phyloP scores from a whole-genome alignment of 2,113 vertebrate genomes.

The Macaca nemestrina region DNA sequence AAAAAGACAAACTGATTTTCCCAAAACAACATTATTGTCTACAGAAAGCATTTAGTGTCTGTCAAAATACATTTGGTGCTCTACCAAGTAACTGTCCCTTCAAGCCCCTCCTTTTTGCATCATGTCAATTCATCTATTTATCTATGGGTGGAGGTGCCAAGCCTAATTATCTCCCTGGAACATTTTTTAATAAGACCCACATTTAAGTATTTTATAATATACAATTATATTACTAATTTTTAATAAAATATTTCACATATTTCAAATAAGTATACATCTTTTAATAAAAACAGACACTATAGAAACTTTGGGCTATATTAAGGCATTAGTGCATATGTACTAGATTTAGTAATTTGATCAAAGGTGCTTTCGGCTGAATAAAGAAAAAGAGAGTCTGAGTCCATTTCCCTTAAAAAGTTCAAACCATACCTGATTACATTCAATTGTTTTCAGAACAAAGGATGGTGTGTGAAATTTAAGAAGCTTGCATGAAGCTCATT shows the following conservation, averaged over 20 bases:
- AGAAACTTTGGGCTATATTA: neutral
- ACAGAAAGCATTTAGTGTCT: neutral
- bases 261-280: neutral
- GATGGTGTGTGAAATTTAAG: neutral
- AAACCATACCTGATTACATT: constrained; percentile 4
- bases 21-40: neutral
- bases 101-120: neutral
- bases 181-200: neutral
- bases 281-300: neutral
- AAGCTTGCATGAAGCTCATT: neutral
- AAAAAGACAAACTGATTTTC: neutral
- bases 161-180: neutral
- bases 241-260: neutral
- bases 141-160: neutral
- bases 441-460: constrained; percentile 50
- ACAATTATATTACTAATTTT: neutral
- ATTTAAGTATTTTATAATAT: constrained; percentile 1
- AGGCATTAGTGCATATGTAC: neutral
- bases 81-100: neutral
- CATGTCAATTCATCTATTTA: neutral
- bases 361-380: neutral
- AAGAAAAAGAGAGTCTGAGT: neutral
- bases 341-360: neutral
- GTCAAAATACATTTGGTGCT: neutral
- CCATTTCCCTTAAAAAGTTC: constrained; percentile 36